Conservation (phyloP, 2,113 vertebrate genomes). For the Phaethornis superciliosus region DNA sequence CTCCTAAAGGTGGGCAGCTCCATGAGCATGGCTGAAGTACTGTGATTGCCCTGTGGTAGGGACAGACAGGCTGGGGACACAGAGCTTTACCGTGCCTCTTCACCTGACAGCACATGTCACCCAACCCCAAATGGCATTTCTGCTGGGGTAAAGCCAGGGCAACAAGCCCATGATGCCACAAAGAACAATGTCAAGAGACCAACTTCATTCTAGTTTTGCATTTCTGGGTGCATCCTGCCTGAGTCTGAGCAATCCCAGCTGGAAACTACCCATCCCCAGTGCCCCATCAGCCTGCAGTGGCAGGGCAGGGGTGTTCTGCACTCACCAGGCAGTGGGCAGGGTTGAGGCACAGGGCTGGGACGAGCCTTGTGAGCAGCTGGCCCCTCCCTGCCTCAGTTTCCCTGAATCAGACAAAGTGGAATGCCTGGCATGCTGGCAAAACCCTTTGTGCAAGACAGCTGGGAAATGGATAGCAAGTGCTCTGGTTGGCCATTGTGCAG, state of each 20-base stretch:
- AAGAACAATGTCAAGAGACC: not conserved
- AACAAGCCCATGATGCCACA: not conserved
- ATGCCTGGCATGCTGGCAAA: not conserved
- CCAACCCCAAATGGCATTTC: not conserved
- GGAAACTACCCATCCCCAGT: not conserved
- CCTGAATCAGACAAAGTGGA: not conserved
- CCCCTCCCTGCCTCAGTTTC: not conserved
- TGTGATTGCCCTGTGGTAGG: fast-evolving
- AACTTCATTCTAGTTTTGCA: not conserved
- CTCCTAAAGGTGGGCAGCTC: not conserved
- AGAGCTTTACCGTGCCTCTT: not conserved
- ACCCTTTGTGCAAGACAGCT: not conserved
- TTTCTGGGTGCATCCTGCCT: not conserved
- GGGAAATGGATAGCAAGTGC: not conserved
- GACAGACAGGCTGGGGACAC: not conserved
- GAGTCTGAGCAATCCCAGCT: fast-evolving
- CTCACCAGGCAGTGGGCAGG: fast-evolving
- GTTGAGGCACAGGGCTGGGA: not conserved
- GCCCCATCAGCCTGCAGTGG: not conserved
- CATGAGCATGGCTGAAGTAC: fast-evolving
- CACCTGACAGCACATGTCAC: not conserved
- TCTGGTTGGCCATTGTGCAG: fast-evolving
- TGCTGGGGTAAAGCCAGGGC: not conserved
- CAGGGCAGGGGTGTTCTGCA: not conserved
- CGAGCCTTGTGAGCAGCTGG: fast-evolving